These are phyloP conservation scores for Aphaenogaster rudis DNA, from an alignment of 1,140 invertebrate species.

Conservation along the genomic window DNA sequence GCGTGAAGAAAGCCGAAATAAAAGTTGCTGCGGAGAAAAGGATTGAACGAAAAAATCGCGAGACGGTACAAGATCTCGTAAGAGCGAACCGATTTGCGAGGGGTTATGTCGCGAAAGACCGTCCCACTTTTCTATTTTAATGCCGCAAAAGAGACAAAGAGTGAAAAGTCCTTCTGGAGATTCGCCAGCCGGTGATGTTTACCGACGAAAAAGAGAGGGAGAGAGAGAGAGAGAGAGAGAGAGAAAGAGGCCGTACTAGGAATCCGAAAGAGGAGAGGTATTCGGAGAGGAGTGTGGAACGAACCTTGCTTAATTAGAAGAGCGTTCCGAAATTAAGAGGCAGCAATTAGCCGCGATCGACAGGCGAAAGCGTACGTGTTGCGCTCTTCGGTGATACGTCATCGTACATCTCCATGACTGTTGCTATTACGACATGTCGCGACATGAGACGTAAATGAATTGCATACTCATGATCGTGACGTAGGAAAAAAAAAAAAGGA, in stretches of 20 bases:
- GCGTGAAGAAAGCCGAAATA: neutral
- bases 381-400: conserved; percentile 42
- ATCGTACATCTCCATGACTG: conserved; percentile 42
- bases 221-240: conserved; percentile 37
- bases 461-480: conserved; percentile 46
- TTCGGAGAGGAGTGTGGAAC: neutral
- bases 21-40: neutral
- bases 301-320: conserved; percentile 59
- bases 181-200: conserved; percentile 79
- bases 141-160: conserved; percentile 77
- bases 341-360: conserved; percentile 49
- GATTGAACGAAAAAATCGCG: neutral
- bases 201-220: conserved; percentile 54
- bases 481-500: conserved; percentile 18
- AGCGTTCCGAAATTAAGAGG: conserved; percentile 52
- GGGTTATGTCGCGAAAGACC: conserved; percentile 69
- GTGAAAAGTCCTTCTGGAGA: conserved; percentile 69
- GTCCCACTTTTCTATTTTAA: conserved; percentile 83
- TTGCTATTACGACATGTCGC: conserved; percentile 18
- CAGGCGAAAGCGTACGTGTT: conserved; percentile 35
- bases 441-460: conserved; percentile 36
- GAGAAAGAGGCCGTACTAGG: conserved; percentile 14
- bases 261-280: conserved; percentile 2
- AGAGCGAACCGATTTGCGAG: conserved; percentile 14
- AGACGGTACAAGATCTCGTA: conserved; percentile 26